Percentiles rank a stretch among this genome's conserved stretches.
These are phyloP conservation scores for Whitmania pigra DNA, from an alignment of 1,140 invertebrate genomes.

Conservation along the genomic window DNA sequence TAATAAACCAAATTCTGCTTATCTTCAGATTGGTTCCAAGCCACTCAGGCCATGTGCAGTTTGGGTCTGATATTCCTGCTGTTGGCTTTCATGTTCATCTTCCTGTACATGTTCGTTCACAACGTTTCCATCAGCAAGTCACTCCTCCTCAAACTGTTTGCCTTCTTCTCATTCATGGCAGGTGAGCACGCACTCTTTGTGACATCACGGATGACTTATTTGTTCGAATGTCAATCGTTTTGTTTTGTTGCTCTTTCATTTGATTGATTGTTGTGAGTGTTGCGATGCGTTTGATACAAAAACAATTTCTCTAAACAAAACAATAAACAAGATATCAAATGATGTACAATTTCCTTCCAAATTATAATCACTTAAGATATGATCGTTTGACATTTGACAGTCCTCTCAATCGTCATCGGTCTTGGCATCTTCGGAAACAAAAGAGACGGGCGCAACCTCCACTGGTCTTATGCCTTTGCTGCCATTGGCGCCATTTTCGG, in stretches of 20 bases:
- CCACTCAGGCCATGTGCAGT: conserved; percentile 17
- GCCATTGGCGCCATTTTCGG: conserved; percentile 16
- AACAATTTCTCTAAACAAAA: too few relatives aligned
- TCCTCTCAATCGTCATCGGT: conserved; percentile 24
- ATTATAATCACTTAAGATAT: too few relatives aligned
- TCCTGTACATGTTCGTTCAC: conserved; percentile 20
- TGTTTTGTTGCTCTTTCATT: too few relatives aligned
- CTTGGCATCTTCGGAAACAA: conserved; percentile 22
- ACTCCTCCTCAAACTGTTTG: background rate
- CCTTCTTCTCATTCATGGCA: conserved; percentile 3
- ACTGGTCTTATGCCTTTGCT: conserved; percentile 23
- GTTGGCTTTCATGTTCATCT: conserved; percentile 5
- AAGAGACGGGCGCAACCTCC: background rate
- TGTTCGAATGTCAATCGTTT: too few relatives aligned
- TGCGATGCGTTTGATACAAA: too few relatives aligned
- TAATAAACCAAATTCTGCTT: too few relatives aligned
- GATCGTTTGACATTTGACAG: conserved; percentile 1
- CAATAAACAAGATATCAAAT: too few relatives aligned
- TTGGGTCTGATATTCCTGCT: conserved; percentile 5
- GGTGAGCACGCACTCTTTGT: background rate
- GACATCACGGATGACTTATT: too few relatives aligned
- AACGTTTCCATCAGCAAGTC: conserved; percentile 10
- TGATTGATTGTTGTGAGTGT: too few relatives aligned
- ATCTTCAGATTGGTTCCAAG: conserved; percentile 19
- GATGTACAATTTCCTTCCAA: too few relatives aligned